phyloP scores from a whole-genome alignment of 2,888 invertebrate genomes.

The Hydrotaea diabolus region DNA sequence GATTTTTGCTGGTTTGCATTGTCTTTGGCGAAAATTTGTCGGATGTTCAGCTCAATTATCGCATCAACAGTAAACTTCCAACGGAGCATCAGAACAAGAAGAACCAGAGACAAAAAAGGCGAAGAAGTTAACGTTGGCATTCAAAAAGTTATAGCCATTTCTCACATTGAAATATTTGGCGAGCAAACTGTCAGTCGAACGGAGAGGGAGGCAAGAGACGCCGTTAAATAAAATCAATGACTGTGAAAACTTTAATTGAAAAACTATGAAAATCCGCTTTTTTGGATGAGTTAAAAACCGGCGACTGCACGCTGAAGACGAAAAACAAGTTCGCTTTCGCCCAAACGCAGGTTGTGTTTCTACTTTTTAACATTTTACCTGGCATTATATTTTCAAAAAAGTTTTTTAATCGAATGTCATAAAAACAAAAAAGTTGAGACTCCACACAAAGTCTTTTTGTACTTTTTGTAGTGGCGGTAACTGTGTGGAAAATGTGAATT shows the following conservation, averaged over 20 bases:
- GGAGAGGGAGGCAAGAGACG: not conserved
- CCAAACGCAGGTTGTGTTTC: slow-evolving; percentile 20
- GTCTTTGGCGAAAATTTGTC: slow-evolving; percentile 15
- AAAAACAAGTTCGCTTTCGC: slow-evolving; percentile 8
- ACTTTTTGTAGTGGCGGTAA: slow-evolving; percentile 42
- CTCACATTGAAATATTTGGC: slow-evolving; percentile 13
- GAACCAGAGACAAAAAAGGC: not conserved
- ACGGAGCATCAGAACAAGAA: not conserved
- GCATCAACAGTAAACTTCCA: slow-evolving; percentile 22
- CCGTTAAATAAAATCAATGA: slow-evolving; percentile 54
- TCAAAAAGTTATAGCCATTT: slow-evolving; percentile 32
- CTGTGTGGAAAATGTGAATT: slow-evolving; percentile 53
- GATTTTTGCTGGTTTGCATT: not conserved
- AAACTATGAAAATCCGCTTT: slow-evolving; percentile 52
- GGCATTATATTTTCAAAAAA: slow-evolving; percentile 44
- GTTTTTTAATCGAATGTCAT: slow-evolving; percentile 51
- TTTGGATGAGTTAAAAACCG: slow-evolving; percentile 45
- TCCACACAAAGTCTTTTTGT: slow-evolving; percentile 31
- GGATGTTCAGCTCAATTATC: slow-evolving; percentile 40
- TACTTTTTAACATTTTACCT: slow-evolving; percentile 41
- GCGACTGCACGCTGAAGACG: not conserved
- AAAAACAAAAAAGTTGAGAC: slow-evolving; percentile 37
- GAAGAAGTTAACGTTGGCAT: not conserved
- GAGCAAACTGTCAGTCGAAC: slow-evolving; percentile 2
- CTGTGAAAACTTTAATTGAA: slow-evolving; percentile 59